A percentile compares a stretch with the other conserved stretches of the same genome.
These are phyloP conservation scores for Celastrina argiolus DNA, from an alignment of 2,888 invertebrate species.

Conservation along the genomic window DNA sequence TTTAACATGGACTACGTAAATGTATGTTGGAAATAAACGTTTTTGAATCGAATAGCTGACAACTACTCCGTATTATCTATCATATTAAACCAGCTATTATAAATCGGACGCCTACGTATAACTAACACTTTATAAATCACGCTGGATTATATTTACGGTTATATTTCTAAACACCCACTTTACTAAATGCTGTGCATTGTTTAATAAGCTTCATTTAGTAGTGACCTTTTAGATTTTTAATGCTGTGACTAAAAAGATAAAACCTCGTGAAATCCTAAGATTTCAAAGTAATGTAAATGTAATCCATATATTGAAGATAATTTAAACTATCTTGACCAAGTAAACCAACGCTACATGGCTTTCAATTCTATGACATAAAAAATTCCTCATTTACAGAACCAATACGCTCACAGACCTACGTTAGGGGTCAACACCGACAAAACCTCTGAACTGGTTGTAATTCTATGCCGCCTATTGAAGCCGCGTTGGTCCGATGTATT, in stretches of 20 bases:
- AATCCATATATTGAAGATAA: too few relatives aligned
- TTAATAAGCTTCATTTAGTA: neutral
- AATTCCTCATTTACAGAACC: neutral
- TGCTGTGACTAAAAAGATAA: too few relatives aligned
- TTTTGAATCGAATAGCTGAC: too few relatives aligned
- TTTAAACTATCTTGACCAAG: too few relatives aligned
- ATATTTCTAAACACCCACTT: conserved; percentile 76
- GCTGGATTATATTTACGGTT: conserved; percentile 63
- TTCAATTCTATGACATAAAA: neutral
- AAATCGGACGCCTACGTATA: conserved; percentile 65
- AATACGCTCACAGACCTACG: neutral
- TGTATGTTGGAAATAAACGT: too few relatives aligned
- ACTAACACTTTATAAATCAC: conserved; percentile 72
- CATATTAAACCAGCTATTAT: conserved; percentile 57
- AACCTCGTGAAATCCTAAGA: too few relatives aligned
- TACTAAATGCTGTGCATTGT: conserved; percentile 45
- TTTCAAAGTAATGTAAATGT: too few relatives aligned
- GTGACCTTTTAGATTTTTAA: too few relatives aligned
- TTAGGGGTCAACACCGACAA: conserved; percentile 37
- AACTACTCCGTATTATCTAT: conserved; percentile 29
- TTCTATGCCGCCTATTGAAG: conserved; percentile 52
- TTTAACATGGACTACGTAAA: too few relatives aligned
- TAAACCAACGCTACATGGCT: too few relatives aligned
- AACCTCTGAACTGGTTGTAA: conserved; percentile 47
- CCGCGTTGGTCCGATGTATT: conserved; percentile 55